Evolutionary conservation across 2,113 vertebrate genomes (phyloP).

Genomic region (Zosterops pallidus): DNA sequence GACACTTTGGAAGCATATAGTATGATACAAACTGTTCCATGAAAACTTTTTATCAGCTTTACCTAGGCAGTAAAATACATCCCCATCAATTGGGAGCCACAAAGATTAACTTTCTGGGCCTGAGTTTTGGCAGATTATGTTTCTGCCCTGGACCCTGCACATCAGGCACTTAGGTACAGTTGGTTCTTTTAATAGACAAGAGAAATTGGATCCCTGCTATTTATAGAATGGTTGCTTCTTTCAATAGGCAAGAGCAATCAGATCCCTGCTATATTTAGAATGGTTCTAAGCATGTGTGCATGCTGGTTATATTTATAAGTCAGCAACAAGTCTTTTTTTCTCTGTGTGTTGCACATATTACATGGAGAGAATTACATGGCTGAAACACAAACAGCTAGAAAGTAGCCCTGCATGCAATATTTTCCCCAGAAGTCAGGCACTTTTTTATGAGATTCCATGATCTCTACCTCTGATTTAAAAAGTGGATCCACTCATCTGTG

Average conservation of each 20-base stretch:
- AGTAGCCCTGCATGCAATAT: background rate
- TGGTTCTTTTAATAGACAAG: constrained; percentile 1
- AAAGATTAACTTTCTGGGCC: background rate
- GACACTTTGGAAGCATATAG: background rate
- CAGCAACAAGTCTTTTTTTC: background rate
- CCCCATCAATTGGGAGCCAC: background rate
- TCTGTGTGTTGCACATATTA: background rate
- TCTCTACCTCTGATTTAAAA: background rate
- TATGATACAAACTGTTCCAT: background rate
- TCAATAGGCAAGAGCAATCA: background rate
- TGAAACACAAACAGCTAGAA: background rate
- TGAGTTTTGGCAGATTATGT: background rate
- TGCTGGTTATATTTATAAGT: background rate
- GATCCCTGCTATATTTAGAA: background rate
- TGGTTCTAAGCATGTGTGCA: background rate
- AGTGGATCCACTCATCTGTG: background rate
- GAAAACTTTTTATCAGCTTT: background rate
- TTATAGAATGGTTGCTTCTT: background rate
- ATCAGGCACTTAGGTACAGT: background rate
- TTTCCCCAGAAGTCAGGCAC: background rate
- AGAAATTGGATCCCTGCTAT: constrained; percentile 8
- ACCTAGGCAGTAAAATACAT: background rate
- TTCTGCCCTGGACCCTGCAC: background rate
- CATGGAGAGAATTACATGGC: background rate
- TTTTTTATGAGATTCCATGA: background rate